These are phyloP conservation scores for Urechis unicinctus DNA, from an alignment of 2,888 invertebrate species.

Conservation along the genomic window DNA sequence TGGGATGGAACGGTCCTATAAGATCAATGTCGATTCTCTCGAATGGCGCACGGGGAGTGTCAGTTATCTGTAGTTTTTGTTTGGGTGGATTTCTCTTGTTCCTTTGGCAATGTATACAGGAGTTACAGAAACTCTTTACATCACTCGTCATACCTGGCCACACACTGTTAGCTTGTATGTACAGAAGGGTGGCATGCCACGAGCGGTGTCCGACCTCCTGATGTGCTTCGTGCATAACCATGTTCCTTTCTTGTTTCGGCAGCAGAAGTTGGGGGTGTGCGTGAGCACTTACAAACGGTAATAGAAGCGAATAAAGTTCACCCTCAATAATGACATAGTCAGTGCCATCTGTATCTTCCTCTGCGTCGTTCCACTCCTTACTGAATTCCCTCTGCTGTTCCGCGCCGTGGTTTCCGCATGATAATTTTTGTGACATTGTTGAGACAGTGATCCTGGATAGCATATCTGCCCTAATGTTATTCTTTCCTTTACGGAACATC, in stretches of 20 bases:
- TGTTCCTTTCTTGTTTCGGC: not conserved
- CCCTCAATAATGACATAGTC: not conserved
- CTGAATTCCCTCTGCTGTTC: not conserved
- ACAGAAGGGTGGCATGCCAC: not conserved
- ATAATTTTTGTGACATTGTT: not conserved
- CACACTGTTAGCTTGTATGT: conserved; percentile 3
- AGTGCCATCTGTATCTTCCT: not conserved
- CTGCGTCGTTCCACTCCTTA: not conserved
- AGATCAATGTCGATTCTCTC: conserved; percentile 6
- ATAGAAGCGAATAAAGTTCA: not conserved
- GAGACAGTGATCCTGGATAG: not conserved
- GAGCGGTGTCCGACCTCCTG: conserved; percentile 7
- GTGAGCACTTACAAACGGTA: not conserved
- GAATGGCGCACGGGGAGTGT: conserved; percentile 2
- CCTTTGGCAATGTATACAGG: conserved; percentile 2
- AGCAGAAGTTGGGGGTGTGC: not conserved
- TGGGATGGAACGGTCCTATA: conserved; percentile 7
- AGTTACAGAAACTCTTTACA: not conserved
- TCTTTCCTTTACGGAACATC: not conserved
- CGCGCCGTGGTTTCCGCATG: not conserved
- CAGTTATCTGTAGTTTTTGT: not conserved
- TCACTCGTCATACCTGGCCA: conserved; percentile 8
- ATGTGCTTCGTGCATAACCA: conserved; percentile 3
- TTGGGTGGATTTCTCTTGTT: not conserved
- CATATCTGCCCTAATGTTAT: not conserved